A percentile compares a stretch with the other conserved stretches of the same genome.
These are phyloP conservation scores for Sylvietta virens DNA, from an alignment of 2,113 vertebrate species.

Conservation along the genomic window DNA sequence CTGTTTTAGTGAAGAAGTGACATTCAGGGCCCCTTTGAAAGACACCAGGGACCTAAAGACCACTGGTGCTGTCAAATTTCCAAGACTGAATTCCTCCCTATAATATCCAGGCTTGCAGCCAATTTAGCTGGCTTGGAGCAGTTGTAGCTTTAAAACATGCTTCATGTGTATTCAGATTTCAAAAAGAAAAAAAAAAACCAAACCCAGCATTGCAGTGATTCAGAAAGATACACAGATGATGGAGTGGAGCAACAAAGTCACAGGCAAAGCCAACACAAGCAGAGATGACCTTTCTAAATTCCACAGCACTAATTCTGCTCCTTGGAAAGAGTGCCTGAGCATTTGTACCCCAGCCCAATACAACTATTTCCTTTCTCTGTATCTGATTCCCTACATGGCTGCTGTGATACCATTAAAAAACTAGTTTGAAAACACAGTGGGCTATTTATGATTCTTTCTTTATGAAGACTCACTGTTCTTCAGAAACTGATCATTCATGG, in stretches of 20 bases:
- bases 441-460: not conserved
- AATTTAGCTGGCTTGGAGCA: not conserved
- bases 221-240: not conserved
- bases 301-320: not conserved
- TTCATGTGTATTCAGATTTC: not conserved
- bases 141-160: not conserved
- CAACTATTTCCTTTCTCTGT: not conserved
- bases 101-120: slow-evolving; percentile 40
- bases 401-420: not conserved
- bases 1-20: not conserved
- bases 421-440: not conserved
- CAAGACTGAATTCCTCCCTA: slow-evolving; percentile 41
- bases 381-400: not conserved
- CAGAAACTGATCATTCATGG: not conserved
- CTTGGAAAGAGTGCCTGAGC: not conserved
- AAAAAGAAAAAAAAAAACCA: not conserved
- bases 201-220: not conserved
- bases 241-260: not conserved
- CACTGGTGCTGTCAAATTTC: not conserved
- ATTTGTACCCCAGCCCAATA: not conserved
- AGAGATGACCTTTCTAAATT: not conserved
- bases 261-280: not conserved
- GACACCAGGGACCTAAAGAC: not conserved
- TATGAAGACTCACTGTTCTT: not conserved
- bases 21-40: not conserved